A percentile compares a stretch with the other conserved stretches of the same genome.
phyloP scores from a whole-genome alignment of 2,797 vertebrate genomes.

The Ispidina lecontei region DNA sequence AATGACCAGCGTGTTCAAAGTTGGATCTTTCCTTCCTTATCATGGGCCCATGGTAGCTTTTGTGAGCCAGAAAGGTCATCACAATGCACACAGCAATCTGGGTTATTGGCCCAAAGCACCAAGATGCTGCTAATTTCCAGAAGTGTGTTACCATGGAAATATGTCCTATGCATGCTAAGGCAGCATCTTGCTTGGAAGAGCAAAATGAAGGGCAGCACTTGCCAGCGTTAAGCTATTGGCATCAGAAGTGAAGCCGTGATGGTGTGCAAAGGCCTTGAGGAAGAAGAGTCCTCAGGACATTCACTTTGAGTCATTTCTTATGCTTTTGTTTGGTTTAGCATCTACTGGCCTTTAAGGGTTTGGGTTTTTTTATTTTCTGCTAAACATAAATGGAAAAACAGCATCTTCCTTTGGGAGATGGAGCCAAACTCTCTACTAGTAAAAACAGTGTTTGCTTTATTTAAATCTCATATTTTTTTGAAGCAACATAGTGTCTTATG shows the following conservation, averaged over 20 bases:
- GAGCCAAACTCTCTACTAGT: not conserved
- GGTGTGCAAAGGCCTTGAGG: not conserved
- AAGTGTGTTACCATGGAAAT: not conserved
- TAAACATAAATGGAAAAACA: not conserved
- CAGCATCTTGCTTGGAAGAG: not conserved
- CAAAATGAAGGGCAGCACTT: not conserved
- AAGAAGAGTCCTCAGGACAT: not conserved
- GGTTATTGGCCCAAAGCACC: not conserved
- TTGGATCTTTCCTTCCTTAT: not conserved
- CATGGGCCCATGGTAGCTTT: fast-evolving
- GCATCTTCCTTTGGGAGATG: not conserved
- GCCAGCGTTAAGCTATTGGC: not conserved
- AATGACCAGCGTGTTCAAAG: fast-evolving
- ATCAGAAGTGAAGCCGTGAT: not conserved
- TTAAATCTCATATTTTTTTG: not conserved
- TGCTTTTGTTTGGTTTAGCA: not conserved
- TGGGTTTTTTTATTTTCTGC: not conserved
- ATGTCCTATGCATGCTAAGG: not conserved
- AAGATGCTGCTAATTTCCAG: not conserved
- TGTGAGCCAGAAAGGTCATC: not conserved
- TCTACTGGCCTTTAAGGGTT: not conserved
- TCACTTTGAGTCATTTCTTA: not conserved
- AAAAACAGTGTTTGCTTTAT: not conserved
- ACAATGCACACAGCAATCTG: not conserved
- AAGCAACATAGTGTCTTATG: not conserved